These are phyloP conservation scores for Maniola jurtina DNA, from an alignment of 1,140 invertebrate species.

Conservation along the genomic window DNA sequence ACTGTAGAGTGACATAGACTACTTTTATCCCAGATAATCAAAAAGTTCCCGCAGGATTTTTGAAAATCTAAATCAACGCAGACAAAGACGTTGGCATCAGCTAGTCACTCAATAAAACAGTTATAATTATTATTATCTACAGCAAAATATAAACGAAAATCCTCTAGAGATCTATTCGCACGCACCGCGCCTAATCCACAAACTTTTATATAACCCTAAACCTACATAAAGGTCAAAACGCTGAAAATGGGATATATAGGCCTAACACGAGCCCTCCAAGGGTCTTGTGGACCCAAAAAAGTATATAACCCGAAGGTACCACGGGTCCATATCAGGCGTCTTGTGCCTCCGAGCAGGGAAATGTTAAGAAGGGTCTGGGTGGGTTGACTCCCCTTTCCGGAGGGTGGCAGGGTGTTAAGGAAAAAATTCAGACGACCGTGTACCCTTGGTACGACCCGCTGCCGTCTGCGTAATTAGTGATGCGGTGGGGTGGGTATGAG, in stretches of 20 bases:
- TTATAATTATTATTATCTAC: slow-evolving; percentile 22
- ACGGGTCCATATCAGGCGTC: slow-evolving; percentile 72
- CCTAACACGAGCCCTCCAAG: slow-evolving; percentile 66
- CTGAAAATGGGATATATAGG: slow-evolving; percentile 68
- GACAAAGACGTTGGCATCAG: neutral
- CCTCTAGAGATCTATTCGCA: slow-evolving; percentile 34
- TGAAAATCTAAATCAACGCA: too few relatives aligned
- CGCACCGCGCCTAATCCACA: slow-evolving; percentile 37
- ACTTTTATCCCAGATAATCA: too few relatives aligned
- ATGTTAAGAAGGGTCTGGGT: slow-evolving; percentile 75
- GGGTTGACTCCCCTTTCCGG: slow-evolving; percentile 55
- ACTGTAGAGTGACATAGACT: too few relatives aligned
- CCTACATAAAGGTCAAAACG: slow-evolving; percentile 59
- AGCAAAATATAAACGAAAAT: slow-evolving; percentile 32
- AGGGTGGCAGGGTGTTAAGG: slow-evolving; percentile 61
- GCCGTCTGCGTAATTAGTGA: slow-evolving; percentile 76
- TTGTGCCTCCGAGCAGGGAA: slow-evolving; percentile 72
- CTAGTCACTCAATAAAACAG: slow-evolving; percentile 22
- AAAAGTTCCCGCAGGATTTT: too few relatives aligned
- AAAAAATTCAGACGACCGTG: slow-evolving; percentile 73
- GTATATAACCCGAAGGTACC: slow-evolving; percentile 73
- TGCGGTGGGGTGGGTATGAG: slow-evolving; percentile 49
- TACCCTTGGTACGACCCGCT: slow-evolving; percentile 70
- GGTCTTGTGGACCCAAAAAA: slow-evolving; percentile 73
- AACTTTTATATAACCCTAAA: slow-evolving; percentile 44